Evolutionary conservation across 2,888 invertebrate genomes (phyloP).

Genomic region (Oxyteleia sp.): DNA sequence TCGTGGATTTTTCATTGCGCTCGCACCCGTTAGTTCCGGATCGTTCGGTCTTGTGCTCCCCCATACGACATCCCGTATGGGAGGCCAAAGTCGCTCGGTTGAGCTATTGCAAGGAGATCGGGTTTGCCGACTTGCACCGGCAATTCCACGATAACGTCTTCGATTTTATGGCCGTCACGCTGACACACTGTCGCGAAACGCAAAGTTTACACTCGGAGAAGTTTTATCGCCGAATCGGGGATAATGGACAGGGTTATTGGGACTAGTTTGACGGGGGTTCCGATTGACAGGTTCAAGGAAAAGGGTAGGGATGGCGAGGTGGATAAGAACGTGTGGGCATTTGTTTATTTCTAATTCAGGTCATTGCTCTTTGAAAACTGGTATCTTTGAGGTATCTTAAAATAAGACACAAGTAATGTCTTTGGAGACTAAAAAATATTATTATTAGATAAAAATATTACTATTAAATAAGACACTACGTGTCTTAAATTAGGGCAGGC

Average conservation of each 20-base stretch:
- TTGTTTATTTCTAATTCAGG: too few relatives aligned
- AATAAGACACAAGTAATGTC: too few relatives aligned
- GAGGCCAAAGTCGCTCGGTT: slow-evolving; percentile 77
- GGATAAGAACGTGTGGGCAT: too few relatives aligned
- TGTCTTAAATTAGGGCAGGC: too few relatives aligned
- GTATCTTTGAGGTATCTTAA: too few relatives aligned
- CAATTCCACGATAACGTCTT: slow-evolving; percentile 58
- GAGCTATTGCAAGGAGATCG: slow-evolving; percentile 77
- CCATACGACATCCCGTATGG: slow-evolving; percentile 68
- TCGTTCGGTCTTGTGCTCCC: slow-evolving; percentile 62
- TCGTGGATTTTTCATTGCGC: too few relatives aligned
- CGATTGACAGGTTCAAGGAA: background rate
- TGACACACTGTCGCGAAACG: slow-evolving; percentile 58
- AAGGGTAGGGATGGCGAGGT: too few relatives aligned
- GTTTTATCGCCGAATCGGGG: slow-evolving; percentile 37
- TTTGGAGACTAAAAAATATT: too few relatives aligned
- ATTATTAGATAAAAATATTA: too few relatives aligned
- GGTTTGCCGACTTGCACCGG: slow-evolving; percentile 77
- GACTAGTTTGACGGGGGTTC: background rate
- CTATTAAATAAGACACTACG: too few relatives aligned
- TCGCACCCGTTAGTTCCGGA: slow-evolving; percentile 71
- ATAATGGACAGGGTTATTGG: slow-evolving; percentile 26
- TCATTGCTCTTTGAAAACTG: too few relatives aligned
- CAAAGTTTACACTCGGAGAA: slow-evolving; percentile 24
- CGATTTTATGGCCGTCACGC: slow-evolving; percentile 62